Base-by-base conservation (phyloP, 2,888 invertebrate species). In the Kryphioiulus occultus region DNA sequence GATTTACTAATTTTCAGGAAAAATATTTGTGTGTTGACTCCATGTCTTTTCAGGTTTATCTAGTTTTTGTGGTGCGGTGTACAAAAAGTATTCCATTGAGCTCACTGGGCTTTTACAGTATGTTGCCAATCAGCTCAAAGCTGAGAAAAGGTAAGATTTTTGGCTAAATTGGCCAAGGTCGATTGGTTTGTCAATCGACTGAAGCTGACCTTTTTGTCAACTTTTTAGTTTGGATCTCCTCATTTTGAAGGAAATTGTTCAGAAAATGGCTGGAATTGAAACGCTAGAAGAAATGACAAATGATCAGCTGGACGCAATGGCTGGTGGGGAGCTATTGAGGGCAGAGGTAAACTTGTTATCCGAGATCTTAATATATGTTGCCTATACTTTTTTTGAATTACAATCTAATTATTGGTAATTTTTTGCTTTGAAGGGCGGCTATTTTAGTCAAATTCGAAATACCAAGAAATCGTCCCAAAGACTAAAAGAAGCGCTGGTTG, bases 221-320 rank as follows among this genome's bases (percentile, higher is more conserved):
- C 96, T 96, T 93, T 95, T 95, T 93, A 98, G 99, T 93, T 93
- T 98, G 90, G 94, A 94, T 90, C 90, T 94, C 90, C 93, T 99
- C 44, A 96, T 99, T 90, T 93, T 99, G 88, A 97, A 99, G 92
- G 99, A 99, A 93, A 96, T 99, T 90, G 97, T 99, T 83, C 98
- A 98, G 93, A 99, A 99, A 93, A 99, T 99, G 99, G 97, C 98
- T 0, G 99, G 99, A 0, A 97, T 99, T 88, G 99, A 99, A 93
- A 96, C 98, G 0, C 96, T 96, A 0, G 98, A 98, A 92, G 98
- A 98, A 92, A 96, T 99, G 94, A 99, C 99, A 0, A 94, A 95
- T 32, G 99, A 99, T 91, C 99, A 99, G 91, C 92, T 99, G 87
- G 97, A 98, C 91, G 99, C 99, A 0, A 96, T 99, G 95, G 96